Percentiles rank a stretch among this genome's conserved stretches.
Evolutionary conservation across 2,797 vertebrate species (phyloP).

Genomic region (Lophotriccus pileatus): DNA sequence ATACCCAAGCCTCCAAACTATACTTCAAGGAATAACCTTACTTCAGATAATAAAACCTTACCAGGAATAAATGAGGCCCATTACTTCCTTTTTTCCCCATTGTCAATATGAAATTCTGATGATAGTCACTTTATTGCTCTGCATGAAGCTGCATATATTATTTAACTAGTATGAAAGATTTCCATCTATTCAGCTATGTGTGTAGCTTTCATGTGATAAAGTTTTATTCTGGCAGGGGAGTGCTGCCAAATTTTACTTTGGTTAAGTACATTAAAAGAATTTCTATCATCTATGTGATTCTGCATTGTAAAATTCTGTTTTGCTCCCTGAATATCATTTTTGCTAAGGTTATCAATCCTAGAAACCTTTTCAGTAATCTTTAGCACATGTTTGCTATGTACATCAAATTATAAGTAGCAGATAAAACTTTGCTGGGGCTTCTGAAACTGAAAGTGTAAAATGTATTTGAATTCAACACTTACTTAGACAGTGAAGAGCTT

Average conservation of each 20-base stretch:
- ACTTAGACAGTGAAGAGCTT: background rate
- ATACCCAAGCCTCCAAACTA: background rate
- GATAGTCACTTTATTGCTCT: conserved; percentile 30
- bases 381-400: conserved; percentile 6
- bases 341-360: background rate
- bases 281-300: background rate
- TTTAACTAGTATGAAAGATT: conserved; percentile 37
- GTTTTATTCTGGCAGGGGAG: conserved; percentile 16
- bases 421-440: background rate
- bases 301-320: conserved; percentile 12
- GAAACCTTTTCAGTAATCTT: conserved; percentile 8
- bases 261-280: conserved; percentile 18
- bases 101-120: conserved; percentile 42
- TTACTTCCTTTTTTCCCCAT: conserved; percentile 14
- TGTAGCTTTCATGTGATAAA: background rate
- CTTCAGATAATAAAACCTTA: conserved; percentile 4
- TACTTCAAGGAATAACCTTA: background rate
- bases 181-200: background rate
- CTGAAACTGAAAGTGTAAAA: background rate
- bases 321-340: background rate
- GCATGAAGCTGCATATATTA: conserved; percentile 29
- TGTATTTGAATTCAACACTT: background rate
- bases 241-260: conserved; percentile 21
- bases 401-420: conserved; percentile 2
- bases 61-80: background rate